Base-by-base conservation (phyloP, 2,113 vertebrate species). In the Colistium nudipinnis region DNA sequence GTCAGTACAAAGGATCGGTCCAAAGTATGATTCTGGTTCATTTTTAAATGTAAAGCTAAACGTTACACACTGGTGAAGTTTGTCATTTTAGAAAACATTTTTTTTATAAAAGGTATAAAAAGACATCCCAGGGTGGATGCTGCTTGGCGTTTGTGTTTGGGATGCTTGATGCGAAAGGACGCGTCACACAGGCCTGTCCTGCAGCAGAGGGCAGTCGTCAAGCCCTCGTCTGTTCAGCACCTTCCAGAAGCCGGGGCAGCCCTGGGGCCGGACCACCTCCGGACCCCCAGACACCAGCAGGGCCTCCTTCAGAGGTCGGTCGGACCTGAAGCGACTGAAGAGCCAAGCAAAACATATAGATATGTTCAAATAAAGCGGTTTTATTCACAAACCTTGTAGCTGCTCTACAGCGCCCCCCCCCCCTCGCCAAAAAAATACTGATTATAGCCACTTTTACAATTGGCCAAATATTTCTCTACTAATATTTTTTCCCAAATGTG, bases 161-260 rank as follows among this genome's bases (percentile, higher is more conserved):
- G 51, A n/a, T 31, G 53, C 5, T 33, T 49, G 9, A n/a, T 6
- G 60, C 19, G 31, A 22, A 11, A n/a, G 9, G 55, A 12, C 0
- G 22, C 17, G 24, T 92, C 86, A 97, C 78, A 92, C 92, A 8
- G 90, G 85, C 35, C 90, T 85, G 44, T 93, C 86, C 16, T 89
- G 92, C 73, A 97, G 92, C 61, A 96, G 93, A 2, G 95, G 94
- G 14, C 93, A 91, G 84, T 87, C 88, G 56, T 95, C 95, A 1
- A 91, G 35, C 19, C 76, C 85, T 6, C 30, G 76, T 24, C 84
- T 68, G 39, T 81, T 90, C 31, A 95, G 91, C 4, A 93, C 65
- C 22, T 66, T 90, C 81, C 92, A 93, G 68, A 96, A 81, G 68
- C 89, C 81, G 4, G 83, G 83, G 17, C 81, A 31, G 22, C 78